Evolutionary conservation across 2,888 invertebrate species (phyloP).

Genomic region (Scotopteryx bipunctaria): DNA sequence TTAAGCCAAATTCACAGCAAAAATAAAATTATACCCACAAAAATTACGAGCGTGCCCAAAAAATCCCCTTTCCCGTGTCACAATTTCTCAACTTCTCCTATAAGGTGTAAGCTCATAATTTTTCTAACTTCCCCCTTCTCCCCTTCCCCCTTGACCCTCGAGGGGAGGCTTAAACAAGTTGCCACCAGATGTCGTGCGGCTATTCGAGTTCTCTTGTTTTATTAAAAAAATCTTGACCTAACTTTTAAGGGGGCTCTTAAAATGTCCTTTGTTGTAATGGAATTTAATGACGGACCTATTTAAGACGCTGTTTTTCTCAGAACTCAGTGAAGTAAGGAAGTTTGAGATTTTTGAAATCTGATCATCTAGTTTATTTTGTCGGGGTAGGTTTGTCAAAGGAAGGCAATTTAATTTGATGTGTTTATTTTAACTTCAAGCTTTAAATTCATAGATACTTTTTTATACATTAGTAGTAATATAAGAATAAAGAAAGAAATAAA

Average conservation of each 20-base stretch:
- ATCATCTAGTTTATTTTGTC: not conserved
- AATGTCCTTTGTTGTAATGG: slow-evolving; percentile 28
- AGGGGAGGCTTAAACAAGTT: slow-evolving; percentile 47
- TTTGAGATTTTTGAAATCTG: not conserved
- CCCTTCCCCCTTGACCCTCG: slow-evolving; percentile 27
- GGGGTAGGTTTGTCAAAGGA: not conserved
- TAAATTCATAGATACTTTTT: too few relatives aligned
- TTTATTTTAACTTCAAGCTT: too few relatives aligned
- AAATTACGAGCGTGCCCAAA: slow-evolving; percentile 24
- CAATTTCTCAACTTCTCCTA: slow-evolving; percentile 50
- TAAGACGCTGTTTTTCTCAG: slow-evolving; percentile 1
- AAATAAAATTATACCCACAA: slow-evolving; percentile 18
- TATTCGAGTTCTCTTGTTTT: slow-evolving; percentile 61
- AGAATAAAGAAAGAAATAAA: too few relatives aligned
- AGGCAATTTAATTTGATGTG: too few relatives aligned
- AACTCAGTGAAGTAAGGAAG: slow-evolving; percentile 2
- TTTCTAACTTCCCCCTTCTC: slow-evolving; percentile 40
- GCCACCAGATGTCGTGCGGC: slow-evolving; percentile 55
- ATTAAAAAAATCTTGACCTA: slow-evolving; percentile 60
- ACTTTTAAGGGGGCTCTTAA: slow-evolving; percentile 44
- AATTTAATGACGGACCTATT: slow-evolving; percentile 36
- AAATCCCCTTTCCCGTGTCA: slow-evolving; percentile 35
- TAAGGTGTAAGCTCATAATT: slow-evolving; percentile 45
- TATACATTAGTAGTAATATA: too few relatives aligned
- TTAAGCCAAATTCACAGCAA: slow-evolving; percentile 7